Evolutionary conservation across 2,113 vertebrate species (phyloP).

Genomic region (Pangasianodon hypophthalmus): DNA sequence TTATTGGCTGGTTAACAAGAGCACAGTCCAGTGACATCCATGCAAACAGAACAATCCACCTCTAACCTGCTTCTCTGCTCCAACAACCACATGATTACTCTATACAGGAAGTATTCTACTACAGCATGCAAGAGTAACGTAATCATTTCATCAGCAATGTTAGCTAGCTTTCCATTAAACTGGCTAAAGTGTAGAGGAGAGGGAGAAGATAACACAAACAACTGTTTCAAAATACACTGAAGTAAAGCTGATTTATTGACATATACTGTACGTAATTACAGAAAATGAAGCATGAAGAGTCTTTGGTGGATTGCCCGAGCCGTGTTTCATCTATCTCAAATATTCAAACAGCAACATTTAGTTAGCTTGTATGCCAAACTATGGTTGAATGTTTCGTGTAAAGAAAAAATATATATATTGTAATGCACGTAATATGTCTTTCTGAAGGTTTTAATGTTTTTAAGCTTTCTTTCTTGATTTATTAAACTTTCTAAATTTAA

Average conservation of each 20-base stretch:
- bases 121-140: background rate
- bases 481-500: too few species aligned
- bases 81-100: background rate
- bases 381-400: background rate
- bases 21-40: background rate
- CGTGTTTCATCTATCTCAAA: background rate
- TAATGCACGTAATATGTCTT: too few species aligned
- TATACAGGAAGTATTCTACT: background rate
- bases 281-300: background rate
- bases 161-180: background rate
- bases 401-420: background rate
- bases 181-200: background rate
- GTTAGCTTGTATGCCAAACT: background rate
- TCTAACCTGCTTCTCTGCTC: background rate
- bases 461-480: too few species aligned
- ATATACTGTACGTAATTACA: background rate
- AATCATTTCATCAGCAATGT: background rate
- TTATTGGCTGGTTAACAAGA: background rate
- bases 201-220: background rate
- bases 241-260: background rate
- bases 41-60: background rate
- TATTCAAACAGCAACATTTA: background rate
- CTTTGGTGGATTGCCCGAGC: background rate
- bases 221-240: background rate
- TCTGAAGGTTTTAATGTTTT: too few species aligned